phyloP scores from a whole-genome alignment of 2,797 vertebrate species.

The Myoxocephalus aenaeus region DNA sequence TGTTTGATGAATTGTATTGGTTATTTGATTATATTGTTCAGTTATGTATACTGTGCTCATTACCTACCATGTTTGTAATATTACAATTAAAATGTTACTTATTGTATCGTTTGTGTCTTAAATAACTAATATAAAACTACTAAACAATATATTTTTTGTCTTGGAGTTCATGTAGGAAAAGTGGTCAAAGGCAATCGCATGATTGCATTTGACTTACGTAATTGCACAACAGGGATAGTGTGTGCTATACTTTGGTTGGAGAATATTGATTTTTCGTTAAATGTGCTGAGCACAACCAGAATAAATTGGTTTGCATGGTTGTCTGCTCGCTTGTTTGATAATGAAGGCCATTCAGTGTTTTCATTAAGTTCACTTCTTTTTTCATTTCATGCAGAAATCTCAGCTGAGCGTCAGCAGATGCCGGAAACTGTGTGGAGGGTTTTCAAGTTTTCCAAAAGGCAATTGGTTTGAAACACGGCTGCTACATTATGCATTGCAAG shows the following conservation, averaged over 20 bases:
- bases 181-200: constrained; percentile 45
- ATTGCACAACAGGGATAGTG: constrained; percentile 46
- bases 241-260: constrained; percentile 35
- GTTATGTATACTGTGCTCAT: background rate
- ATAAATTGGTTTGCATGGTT: constrained; percentile 48
- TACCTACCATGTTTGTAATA: background rate
- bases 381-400: constrained; percentile 6
- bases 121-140: constrained; percentile 20
- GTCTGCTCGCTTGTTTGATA: constrained; percentile 42
- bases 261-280: constrained; percentile 59
- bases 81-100: background rate
- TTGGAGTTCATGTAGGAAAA: constrained; percentile 27
- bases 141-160: constrained; percentile 28
- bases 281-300: constrained; percentile 49
- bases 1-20: no score
- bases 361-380: constrained; percentile 31
- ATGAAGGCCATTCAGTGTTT: constrained; percentile 45
- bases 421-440: constrained; percentile 3
- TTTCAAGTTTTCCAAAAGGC: constrained; percentile 2
- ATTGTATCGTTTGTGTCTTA: constrained; percentile 2
- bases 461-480: background rate
- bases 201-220: constrained; percentile 58
- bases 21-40: no score
- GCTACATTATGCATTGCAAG: no score
- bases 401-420: background rate